Conservation (phyloP, 2,113 vertebrate genomes). For the Hippocampus abdominalis region DNA sequence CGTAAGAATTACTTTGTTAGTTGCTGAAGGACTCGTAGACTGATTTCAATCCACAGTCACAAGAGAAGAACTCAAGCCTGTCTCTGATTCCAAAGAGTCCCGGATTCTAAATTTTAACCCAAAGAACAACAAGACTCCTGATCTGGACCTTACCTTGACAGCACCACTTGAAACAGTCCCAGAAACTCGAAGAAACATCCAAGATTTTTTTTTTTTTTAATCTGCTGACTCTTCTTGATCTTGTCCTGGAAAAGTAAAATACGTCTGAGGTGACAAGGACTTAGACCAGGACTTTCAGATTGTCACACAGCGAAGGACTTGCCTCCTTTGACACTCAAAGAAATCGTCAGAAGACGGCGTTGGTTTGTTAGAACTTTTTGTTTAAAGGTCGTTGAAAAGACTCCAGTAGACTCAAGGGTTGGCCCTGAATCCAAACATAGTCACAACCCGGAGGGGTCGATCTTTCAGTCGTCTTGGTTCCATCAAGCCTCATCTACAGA, state of each 20-base stretch:
- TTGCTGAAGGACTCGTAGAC: neutral
- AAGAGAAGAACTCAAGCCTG: neutral
- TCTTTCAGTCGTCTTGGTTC: neutral
- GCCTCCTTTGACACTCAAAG: neutral
- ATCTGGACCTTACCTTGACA: neutral
- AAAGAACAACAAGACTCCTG: neutral
- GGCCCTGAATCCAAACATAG: neutral
- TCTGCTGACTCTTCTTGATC: neutral
- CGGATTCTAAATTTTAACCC: neutral
- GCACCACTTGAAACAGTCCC: constrained; percentile 1
- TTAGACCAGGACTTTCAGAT: neutral
- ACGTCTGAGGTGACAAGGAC: neutral
- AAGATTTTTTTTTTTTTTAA: neutral
- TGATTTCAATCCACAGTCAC: neutral
- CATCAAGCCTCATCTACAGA: too few relatives aligned
- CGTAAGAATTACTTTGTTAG: neutral
- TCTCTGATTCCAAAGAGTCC: neutral
- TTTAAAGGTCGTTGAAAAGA: neutral
- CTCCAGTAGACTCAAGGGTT: neutral
- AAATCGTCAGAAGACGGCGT: neutral
- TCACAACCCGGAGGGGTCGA: neutral
- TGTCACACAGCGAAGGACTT: too few relatives aligned
- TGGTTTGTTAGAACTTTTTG: neutral
- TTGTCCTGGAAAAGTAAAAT: neutral
- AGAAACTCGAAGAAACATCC: neutral